Evolutionary conservation across 2,113 vertebrate genomes (phyloP).

Genomic region (Phainopepla nitens): DNA sequence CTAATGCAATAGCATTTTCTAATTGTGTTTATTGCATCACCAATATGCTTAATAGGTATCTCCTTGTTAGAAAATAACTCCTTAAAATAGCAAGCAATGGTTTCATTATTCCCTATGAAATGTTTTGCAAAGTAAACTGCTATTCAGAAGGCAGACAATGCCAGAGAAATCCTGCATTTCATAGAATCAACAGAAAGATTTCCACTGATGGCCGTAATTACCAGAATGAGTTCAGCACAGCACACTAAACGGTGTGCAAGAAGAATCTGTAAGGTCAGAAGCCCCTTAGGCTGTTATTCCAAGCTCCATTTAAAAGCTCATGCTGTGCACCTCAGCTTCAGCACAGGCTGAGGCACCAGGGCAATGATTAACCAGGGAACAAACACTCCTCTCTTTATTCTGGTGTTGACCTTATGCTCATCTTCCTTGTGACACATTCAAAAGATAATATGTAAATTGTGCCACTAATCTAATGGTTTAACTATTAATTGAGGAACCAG

Average conservation of each 20-base stretch:
- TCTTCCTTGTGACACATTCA: not conserved
- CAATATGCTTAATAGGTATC: not conserved
- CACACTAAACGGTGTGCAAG: accelerated
- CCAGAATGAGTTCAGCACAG: not conserved
- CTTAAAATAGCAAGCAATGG: not conserved
- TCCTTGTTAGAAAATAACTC: not conserved
- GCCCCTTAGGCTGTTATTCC: not conserved
- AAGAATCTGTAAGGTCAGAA: not conserved
- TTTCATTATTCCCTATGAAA: not conserved
- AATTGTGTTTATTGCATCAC: not conserved
- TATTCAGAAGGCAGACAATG: not conserved
- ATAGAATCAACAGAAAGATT: not conserved
- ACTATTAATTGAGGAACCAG: not conserved
- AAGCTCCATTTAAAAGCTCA: not conserved
- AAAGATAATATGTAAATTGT: not conserved
- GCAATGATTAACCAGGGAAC: not conserved
- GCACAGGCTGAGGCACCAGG: not conserved
- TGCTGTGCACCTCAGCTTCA: not conserved
- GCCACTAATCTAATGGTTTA: not conserved
- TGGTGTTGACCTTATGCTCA: not conserved
- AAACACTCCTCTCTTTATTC: not conserved
- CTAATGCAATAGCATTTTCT: not conserved
- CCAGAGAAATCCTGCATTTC: not conserved
- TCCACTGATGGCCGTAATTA: not conserved
- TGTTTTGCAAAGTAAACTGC: not conserved